phyloP scores from a whole-genome alignment of 2,888 invertebrate genomes.

The Sinopyrophorus schimmeli region DNA sequence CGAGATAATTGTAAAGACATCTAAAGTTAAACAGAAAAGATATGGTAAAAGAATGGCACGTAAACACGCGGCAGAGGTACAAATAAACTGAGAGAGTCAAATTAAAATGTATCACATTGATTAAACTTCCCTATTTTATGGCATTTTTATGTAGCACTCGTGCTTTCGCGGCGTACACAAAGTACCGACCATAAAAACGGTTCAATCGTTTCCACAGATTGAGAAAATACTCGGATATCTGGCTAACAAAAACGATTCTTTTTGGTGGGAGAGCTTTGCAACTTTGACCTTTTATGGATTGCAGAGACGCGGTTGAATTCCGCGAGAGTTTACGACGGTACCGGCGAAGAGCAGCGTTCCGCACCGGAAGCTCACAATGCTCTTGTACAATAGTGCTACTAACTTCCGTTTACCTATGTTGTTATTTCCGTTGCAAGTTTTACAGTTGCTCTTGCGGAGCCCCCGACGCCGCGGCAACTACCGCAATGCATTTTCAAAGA shows the following conservation, averaged over 20 bases:
- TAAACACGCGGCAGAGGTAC: constrained; percentile 23
- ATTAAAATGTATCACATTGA: constrained; percentile 36
- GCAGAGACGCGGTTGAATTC: constrained; percentile 28
- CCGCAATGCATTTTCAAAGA: constrained; percentile 17
- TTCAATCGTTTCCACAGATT: constrained; percentile 28
- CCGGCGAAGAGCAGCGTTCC: constrained; percentile 37
- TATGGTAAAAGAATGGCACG: constrained; percentile 13
- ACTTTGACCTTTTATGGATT: constrained; percentile 27
- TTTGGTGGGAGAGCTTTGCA: constrained; percentile 15
- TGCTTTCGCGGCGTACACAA: constrained; percentile 33
- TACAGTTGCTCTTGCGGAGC: constrained; percentile 9
- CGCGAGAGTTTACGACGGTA: constrained; percentile 29
- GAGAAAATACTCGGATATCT: constrained; percentile 26
- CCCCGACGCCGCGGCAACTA: constrained; percentile 3
- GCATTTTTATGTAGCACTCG: constrained; percentile 34
- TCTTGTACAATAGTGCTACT: constrained; percentile 34
- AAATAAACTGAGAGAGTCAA: constrained; percentile 23
- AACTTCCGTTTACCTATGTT: constrained; percentile 37
- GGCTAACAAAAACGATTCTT: constrained; percentile 12
- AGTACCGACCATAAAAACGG: constrained; percentile 31
- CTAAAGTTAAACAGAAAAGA: not conserved
- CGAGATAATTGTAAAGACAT: too few species aligned
- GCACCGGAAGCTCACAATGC: constrained; percentile 36
- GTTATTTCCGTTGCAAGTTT: constrained; percentile 33
- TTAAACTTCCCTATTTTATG: constrained; percentile 32